Evolutionary conservation across 2,797 vertebrate genomes (phyloP), one percentile per base, ranked within the genome.

Genomic region (Esox masquinongy): DNA sequence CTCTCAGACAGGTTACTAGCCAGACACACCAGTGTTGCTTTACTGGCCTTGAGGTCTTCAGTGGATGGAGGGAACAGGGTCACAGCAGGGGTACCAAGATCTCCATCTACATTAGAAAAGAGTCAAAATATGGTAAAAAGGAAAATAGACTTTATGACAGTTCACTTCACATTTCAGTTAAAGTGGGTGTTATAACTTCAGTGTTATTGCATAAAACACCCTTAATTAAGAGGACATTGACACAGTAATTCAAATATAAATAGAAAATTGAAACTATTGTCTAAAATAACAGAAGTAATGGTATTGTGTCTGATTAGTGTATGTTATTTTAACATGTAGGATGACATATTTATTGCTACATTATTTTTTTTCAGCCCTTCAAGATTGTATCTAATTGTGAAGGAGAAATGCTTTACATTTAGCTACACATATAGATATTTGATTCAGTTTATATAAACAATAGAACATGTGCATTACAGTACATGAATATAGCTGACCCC

Each of bases 21-120:
- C 83, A 86, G 82, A 79, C 90, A 92, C 71, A 90, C 70, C 74
- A 94, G 80, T 83, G 89, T 82, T 34, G 47, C 79, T 67, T 73
- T 81, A 1, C 71, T 77, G 68, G n/a, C n/a, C n/a, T n/a, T n/a
- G n/a, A n/a, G n/a, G n/a, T n/a, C n/a, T n/a, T n/a, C n/a, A n/a
- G n/a, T 84, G 89, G 87, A 89, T 0, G 89, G 87, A 90, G 90
- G 87, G 73, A 90, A 87, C 82, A 92, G 64, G 8, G 84, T 92
- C 79, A 92, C 77, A 76, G 89, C 84, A 75, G 87, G 88, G 77
- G 81, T 72, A 82, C 75, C 0, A 72, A 90, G 68, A 49, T 49
- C 47, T 49, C 47, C 47, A 49, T 49, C 47, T 49, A 43, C 8
- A 24, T 74, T 85, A 77, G 77, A 81, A 78, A 74, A 86, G 88